Evolutionary conservation across 2,888 invertebrate species (phyloP), one percentile per base, ranked within the genome.

Genomic region (Notodonta ziczac): DNA sequence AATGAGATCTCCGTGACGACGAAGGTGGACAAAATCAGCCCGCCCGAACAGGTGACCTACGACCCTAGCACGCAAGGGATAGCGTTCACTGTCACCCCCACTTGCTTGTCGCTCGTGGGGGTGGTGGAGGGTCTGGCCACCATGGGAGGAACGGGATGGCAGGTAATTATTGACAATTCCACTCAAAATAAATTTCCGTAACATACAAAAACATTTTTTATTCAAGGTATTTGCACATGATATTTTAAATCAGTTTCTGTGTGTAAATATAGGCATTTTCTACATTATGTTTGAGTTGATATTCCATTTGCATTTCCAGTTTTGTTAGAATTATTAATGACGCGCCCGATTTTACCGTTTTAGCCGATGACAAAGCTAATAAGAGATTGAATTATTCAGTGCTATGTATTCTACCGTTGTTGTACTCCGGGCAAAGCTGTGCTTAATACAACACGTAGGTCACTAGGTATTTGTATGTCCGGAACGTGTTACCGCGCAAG

Each of bases 1-100:
- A 97, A 97, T 77, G 97, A 98, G 83, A 96, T 97, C 55, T 94
- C 95, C 1, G 96, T 96, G 51, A 96, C 96, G 5, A 98, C 98
- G 0, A 96, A 97, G 76, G 97, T 98, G 16, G 97, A 97, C 72
- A 95, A 96, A 80, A 97, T 98, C 58, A 96, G 97, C 0, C 92
- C 96, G 0, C 97, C 98, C 0, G 95, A 97, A 69, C 95, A 97
- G 68, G 97, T 98, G 35, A 97, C 96, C 40, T 98, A 96, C 82
- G 97, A 98, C 82, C 97, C 97, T 4, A 95, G 95, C 74, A 95
- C 96, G 4, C 95, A 96, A 54, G 95, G 95, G 0, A 87, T 98
- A 13, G 96, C 96, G n/a, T 96, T 98, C 80, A 97, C 96, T 75
- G 96, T 97, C 10, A 96, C 96, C 0, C 95, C 97, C 14, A 97